These are phyloP conservation scores for Orchesella flavescens DNA, from an alignment of 2,888 invertebrate species.

Conservation along the genomic window DNA sequence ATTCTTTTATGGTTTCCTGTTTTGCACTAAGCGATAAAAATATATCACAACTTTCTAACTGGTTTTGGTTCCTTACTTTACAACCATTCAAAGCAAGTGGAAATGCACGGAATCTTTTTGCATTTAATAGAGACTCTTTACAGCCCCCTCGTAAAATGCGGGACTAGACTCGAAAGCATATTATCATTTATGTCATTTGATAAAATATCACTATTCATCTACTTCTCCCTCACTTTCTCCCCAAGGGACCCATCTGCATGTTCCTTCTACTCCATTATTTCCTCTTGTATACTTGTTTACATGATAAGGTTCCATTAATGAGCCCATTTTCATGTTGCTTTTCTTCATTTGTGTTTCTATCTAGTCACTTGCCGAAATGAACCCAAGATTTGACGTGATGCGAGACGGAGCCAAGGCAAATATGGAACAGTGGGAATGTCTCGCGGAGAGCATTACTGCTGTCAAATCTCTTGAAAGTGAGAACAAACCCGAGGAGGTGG, in stretches of 20 bases:
- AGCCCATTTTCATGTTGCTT: conserved; percentile 19
- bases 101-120: too few species aligned
- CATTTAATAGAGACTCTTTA: too few species aligned
- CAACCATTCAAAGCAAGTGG: too few species aligned
- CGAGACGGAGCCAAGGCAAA: conserved; percentile 75
- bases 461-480: neutral
- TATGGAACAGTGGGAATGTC: conserved; percentile 75
- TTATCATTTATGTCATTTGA: conserved; percentile 9
- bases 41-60: too few species aligned
- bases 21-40: too few species aligned
- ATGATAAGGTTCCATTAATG: neutral
- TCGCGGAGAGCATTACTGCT: conserved; percentile 69
- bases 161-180: neutral
- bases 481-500: neutral
- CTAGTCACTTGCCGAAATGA: conserved; percentile 75
- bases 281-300: neutral
- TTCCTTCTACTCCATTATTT: neutral
- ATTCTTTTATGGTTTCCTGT: too few species aligned
- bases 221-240: neutral
- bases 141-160: too few species aligned
- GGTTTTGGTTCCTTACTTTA: too few species aligned
- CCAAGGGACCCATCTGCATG: neutral
- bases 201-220: neutral
- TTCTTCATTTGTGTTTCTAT: conserved; percentile 43
- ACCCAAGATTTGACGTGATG: conserved; percentile 75